Conservation (phyloP, 2,888 invertebrate species). For the Agonopterix arenella region DNA sequence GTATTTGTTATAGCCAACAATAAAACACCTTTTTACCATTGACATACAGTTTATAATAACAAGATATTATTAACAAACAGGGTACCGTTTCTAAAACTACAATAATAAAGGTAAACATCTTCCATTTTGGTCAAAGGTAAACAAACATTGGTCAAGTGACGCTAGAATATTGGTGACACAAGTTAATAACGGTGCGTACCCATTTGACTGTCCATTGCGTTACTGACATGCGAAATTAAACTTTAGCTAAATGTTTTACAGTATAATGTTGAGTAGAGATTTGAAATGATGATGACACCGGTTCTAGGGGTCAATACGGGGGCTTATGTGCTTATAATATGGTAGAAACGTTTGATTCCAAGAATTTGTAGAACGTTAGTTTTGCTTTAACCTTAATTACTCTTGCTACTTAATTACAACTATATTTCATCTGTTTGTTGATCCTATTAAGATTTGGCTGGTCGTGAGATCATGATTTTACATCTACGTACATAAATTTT, state of each 20-base stretch:
- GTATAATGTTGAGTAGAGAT: constrained; percentile 21
- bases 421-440: too few relatives aligned
- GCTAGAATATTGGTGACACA: constrained; percentile 52
- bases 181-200: constrained; percentile 57
- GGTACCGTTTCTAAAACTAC: background rate
- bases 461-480: too few relatives aligned
- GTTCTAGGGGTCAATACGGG: constrained; percentile 53
- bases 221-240: background rate
- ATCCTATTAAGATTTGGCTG: too few relatives aligned
- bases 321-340: constrained; percentile 42
- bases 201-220: constrained; percentile 29
- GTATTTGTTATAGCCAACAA: too few relatives aligned
- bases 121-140: constrained; percentile 36
- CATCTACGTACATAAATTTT: too few relatives aligned
- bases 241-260: constrained; percentile 14
- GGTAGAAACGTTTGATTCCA: constrained; percentile 28
- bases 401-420: background rate
- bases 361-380: background rate
- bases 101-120: constrained; percentile 1
- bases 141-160: constrained; percentile 37
- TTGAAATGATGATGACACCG: constrained; percentile 28
- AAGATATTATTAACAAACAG: too few relatives aligned
- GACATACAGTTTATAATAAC: too few relatives aligned
- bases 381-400: background rate
- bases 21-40: too few relatives aligned